Evolutionary conservation across 2,888 invertebrate genomes (phyloP).

Genomic region (Antheraea assamensis): DNA sequence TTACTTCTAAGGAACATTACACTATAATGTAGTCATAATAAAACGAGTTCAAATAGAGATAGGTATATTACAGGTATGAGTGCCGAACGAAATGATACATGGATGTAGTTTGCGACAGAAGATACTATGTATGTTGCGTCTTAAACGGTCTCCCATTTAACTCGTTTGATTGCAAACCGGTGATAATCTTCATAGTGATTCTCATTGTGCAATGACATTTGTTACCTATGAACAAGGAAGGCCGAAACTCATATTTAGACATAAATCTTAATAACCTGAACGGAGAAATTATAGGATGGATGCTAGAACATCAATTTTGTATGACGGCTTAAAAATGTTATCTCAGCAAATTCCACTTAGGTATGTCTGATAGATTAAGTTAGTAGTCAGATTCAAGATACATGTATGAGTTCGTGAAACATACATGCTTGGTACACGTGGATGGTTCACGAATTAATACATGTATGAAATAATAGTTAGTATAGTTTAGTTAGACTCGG

Average conservation of each 20-base stretch:
- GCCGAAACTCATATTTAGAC: not conserved
- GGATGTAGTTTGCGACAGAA: slow-evolving; percentile 7
- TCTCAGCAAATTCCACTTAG: too few species aligned
- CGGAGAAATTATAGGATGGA: too few species aligned
- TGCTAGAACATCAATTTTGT: too few species aligned
- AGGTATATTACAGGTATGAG: not conserved
- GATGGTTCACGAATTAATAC: too few species aligned
- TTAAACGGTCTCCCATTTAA: slow-evolving; percentile 11
- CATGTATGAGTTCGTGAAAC: too few species aligned
- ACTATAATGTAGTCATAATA: not conserved
- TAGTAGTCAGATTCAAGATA: too few species aligned
- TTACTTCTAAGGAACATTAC: not conserved
- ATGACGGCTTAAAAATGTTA: too few species aligned
- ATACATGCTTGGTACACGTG: too few species aligned
- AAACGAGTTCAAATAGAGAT: not conserved
- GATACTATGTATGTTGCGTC: not conserved
- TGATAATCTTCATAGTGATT: slow-evolving; percentile 3
- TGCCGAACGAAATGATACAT: slow-evolving; percentile 1
- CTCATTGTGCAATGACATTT: not conserved
- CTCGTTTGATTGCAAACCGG: not conserved
- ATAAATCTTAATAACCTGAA: not conserved
- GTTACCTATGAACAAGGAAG: slow-evolving; percentile 9
- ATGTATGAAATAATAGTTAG: too few species aligned
- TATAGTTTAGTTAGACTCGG: too few species aligned
- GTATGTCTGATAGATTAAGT: too few species aligned